A percentile compares a stretch with the other conserved stretches of the same genome.
Conservation (phyloP, 2,888 invertebrate genomes). For the Macropis europaea region DNA sequence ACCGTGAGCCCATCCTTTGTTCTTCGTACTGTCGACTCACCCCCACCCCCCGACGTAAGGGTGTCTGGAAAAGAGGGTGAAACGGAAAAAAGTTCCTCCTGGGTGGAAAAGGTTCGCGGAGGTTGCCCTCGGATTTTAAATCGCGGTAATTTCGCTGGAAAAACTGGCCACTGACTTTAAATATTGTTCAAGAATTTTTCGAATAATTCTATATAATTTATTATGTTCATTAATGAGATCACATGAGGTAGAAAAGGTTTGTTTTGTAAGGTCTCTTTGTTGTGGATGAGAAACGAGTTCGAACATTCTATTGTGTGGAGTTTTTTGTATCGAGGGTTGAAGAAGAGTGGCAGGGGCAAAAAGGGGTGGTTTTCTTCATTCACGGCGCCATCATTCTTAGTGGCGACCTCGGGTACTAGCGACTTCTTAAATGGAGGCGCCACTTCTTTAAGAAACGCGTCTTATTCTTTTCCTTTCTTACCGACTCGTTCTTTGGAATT, state of each 20-base stretch:
- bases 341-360: neutral
- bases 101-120: neutral
- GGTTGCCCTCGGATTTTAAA: conserved; percentile 6
- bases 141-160: neutral
- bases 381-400: conserved; percentile 69
- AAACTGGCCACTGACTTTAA: neutral
- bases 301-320: no score
- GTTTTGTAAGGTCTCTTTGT: no score
- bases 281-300: no score
- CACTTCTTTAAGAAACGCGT: conserved; percentile 77
- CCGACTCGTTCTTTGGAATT: conserved; percentile 66
- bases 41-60: conserved; percentile 37
- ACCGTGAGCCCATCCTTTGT: conserved; percentile 72
- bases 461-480: conserved; percentile 78
- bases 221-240: no score
- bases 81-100: conserved; percentile 27
- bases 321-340: neutral
- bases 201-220: neutral
- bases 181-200: neutral
- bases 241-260: no score
- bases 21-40: conserved; percentile 57
- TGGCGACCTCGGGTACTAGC: conserved; percentile 59
- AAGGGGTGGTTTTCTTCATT: conserved; percentile 32
- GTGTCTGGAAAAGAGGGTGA: conserved; percentile 31
- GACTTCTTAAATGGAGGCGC: conserved; percentile 73